Conservation (phyloP, 2,797 vertebrate genomes). For the Octomys mimax region DNA sequence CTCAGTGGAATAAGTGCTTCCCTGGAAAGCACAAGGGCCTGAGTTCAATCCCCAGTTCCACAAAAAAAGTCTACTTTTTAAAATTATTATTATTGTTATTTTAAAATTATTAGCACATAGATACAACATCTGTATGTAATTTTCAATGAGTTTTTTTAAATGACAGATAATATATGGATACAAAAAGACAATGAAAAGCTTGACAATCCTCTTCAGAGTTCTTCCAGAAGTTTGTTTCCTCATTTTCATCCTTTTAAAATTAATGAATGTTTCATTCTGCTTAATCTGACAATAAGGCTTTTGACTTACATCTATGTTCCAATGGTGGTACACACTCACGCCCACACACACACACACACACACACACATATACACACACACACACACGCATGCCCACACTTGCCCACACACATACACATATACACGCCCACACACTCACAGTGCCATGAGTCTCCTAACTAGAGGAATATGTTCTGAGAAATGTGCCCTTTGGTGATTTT, state of each 20-base stretch:
- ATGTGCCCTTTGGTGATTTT: neutral
- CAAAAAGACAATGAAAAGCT: conserved; percentile 54
- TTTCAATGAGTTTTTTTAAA: neutral
- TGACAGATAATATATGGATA: conserved; percentile 1
- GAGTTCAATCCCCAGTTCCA: too few species aligned
- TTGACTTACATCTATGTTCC: conserved; percentile 54
- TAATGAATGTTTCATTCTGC: conserved; percentile 36
- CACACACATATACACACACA: neutral
- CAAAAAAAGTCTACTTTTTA: neutral
- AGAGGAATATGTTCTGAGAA: neutral
- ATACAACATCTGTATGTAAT: neutral
- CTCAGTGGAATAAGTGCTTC: too few species aligned
- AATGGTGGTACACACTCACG: neutral
- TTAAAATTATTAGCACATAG: conserved; percentile 41
- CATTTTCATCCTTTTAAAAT: conserved; percentile 48
- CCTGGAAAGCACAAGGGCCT: too few species aligned
- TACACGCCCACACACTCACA: neutral
- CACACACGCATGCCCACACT: neutral
- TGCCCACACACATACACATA: neutral
- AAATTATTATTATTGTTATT: neutral
- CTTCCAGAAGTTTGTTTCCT: neutral
- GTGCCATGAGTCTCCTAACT: neutral
- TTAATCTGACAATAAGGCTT: conserved; percentile 54
- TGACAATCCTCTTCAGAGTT: conserved; percentile 26
- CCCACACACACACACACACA: neutral